Evolutionary conservation across 1,140 invertebrate genomes (phyloP).

Genomic region (Chironomus striatipennis): DNA sequence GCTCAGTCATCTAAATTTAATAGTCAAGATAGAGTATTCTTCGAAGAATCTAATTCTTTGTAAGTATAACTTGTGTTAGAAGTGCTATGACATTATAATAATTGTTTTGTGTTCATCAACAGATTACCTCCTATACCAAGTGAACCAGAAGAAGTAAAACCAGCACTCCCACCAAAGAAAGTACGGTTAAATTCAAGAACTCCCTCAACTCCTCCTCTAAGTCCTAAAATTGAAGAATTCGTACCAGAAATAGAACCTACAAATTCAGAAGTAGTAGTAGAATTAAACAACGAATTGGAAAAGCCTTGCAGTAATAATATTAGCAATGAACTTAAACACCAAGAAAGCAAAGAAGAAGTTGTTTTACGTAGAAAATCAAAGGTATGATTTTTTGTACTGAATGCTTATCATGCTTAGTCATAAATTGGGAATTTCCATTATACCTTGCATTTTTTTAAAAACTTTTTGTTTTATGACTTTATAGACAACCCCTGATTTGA

Average conservation of each 20-base stretch:
- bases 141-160: slow-evolving; percentile 47
- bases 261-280: too few species aligned
- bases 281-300: too few species aligned
- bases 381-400: background rate
- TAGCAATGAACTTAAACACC: background rate
- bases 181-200: background rate
- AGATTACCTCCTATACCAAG: slow-evolving; percentile 24
- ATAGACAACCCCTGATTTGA: slow-evolving; percentile 40
- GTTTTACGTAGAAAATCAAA: slow-evolving; percentile 17
- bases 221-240: background rate
- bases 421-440: background rate
- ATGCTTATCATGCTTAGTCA: too few species aligned
- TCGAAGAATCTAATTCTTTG: background rate
- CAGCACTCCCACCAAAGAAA: slow-evolving; percentile 67
- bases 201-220: background rate
- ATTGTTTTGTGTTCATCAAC: background rate
- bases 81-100: background rate
- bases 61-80: background rate
- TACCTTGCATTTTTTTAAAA: background rate
- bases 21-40: background rate
- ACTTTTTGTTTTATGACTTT: slow-evolving; percentile 16
- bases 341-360: background rate
- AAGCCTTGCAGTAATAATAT: too few species aligned
- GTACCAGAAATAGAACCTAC: too few species aligned
- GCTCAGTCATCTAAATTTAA: slow-evolving; percentile 39